Conservation (phyloP, 2,888 invertebrate genomes). For the Halictus ligatus region DNA sequence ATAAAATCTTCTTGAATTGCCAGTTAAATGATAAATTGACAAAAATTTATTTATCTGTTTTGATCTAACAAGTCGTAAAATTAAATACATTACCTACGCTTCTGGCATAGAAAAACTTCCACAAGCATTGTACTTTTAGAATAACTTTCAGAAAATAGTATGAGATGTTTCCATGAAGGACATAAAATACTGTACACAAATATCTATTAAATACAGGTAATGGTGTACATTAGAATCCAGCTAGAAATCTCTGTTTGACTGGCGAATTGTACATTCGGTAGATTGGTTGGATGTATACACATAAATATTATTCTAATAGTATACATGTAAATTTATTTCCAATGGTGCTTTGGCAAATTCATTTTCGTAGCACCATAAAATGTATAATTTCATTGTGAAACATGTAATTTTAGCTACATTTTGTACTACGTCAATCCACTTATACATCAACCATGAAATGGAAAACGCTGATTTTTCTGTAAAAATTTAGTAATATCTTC, state of each 20-base stretch:
- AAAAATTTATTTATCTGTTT: constrained; percentile 35
- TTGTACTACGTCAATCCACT: constrained; percentile 66
- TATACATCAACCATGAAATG: constrained; percentile 58
- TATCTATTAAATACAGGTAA: constrained; percentile 37
- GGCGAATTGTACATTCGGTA: constrained; percentile 66
- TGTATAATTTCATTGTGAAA: constrained; percentile 69
- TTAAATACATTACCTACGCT: constrained; percentile 34
- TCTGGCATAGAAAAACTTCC: constrained; percentile 3
- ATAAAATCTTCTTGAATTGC: constrained; percentile 30
- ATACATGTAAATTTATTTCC: constrained; percentile 68
- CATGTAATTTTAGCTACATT: constrained; percentile 57
- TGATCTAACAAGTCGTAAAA: constrained; percentile 26
- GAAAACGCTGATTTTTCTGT: constrained; percentile 33
- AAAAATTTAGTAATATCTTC: constrained; percentile 36
- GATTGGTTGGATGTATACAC: constrained; percentile 59
- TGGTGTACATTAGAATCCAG: constrained; percentile 41
- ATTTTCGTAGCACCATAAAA: constrained; percentile 75
- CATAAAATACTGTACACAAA: constrained; percentile 43
- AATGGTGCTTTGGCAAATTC: constrained; percentile 76
- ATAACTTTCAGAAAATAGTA: constrained; percentile 10
- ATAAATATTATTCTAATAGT: constrained; percentile 76
- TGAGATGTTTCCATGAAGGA: constrained; percentile 10
- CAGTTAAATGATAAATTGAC: constrained; percentile 31
- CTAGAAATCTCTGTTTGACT: constrained; percentile 59
- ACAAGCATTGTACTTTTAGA: constrained; percentile 17